Base-by-base conservation (phyloP, 2,797 vertebrate genomes). In the Tragopan temminckii region DNA sequence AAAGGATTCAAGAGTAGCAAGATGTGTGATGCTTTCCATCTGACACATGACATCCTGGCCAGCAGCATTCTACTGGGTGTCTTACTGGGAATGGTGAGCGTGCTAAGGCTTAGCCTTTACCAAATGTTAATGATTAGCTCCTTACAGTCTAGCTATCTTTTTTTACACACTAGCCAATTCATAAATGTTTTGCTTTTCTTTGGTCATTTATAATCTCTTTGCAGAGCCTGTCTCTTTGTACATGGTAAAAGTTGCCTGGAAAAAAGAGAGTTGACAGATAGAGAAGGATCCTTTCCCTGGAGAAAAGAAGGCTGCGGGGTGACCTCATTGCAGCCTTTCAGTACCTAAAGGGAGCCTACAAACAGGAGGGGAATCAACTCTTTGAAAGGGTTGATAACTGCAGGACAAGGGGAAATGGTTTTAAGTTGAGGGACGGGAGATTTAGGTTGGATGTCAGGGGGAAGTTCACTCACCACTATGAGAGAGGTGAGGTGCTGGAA, bases 11-110 rank as follows among this genome's bases (percentile, higher is more conserved):
- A 52, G 62, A 42, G 27, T 27, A n/a, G 48, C n/a, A 88, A 53
- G 52, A 48, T 55, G 40, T 19, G 36, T 59, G 31, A 45, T 68
- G 16, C 6, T 75, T 82, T 77, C 36, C 27, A 40, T 15, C 10
- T 62, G n/a, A n/a, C 17, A 9, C 33, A 18, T 25, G 12, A 11
- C 46, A 35, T 21, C 10, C 5, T 72, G 45, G 21, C 0, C 1
- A 78, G 4, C 12, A 64, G 3, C 14, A 43, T 74, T 61, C 43
- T 84, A 2, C 27, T 48, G n/a, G 21, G 19, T 61, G 63, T 70
- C n/a, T 72, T 62, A 16, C 0, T 36, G 4, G 6, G 20, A 7
- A 1, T 27, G 10, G 9, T 20, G 33, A 85, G 13, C 42, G 35
- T 29, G 20, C 5, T 46, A 40, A 42, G 21, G 4, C 31, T 80